These are phyloP conservation scores for Calameuta pallipes DNA, from an alignment of 2,888 invertebrate genomes.

Conservation along the genomic window DNA sequence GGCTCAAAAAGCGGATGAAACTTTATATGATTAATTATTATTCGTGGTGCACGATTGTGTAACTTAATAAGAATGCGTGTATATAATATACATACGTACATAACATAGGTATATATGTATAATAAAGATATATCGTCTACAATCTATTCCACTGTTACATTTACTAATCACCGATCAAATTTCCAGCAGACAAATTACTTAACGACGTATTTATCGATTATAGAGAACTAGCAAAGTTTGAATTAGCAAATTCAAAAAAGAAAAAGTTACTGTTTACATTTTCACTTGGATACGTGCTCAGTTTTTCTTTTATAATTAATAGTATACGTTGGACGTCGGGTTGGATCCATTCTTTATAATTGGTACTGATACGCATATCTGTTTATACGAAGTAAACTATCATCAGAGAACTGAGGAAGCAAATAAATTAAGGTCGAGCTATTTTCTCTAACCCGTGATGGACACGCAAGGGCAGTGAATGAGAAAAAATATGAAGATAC, in stretches of 20 bases:
- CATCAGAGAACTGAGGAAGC: neutral
- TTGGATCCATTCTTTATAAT: neutral
- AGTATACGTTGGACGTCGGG: neutral
- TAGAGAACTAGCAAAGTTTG: too few relatives aligned
- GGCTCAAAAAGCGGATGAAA: neutral
- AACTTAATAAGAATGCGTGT: neutral
- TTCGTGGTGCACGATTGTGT: neutral
- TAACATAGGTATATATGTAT: neutral
- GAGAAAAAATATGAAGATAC: neutral
- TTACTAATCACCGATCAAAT: neutral
- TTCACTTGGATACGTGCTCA: neutral
- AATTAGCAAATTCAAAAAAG: too few relatives aligned
- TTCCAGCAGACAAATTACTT: neutral
- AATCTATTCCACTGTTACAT: neutral
- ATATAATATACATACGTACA: neutral
- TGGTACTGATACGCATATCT: neutral
- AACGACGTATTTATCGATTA: neutral
- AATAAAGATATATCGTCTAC: neutral
- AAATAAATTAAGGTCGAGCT: neutral
- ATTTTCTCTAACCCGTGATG: neutral
- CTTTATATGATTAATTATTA: neutral
- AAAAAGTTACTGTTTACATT: too few relatives aligned
- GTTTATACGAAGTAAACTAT: neutral
- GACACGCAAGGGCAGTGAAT: neutral
- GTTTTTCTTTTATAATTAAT: neutral